A percentile compares a stretch with the other conserved stretches of the same genome.
Conservation (phyloP, 1,140 invertebrate species). For the Gonioctena quinquepunctata region DNA sequence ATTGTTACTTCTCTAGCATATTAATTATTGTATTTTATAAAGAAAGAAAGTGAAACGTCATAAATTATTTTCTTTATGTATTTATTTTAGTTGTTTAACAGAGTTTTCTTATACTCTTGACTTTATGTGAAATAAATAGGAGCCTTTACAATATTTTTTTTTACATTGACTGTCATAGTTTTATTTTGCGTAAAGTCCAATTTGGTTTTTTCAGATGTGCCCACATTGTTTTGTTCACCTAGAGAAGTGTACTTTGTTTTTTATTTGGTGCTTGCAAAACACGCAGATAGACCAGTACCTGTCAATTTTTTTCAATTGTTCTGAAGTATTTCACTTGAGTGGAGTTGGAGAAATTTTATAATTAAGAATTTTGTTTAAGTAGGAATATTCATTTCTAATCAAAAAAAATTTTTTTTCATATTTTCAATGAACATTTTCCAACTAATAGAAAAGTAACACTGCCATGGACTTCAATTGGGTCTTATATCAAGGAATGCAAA, state of each 20-base stretch:
- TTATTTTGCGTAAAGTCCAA: slow-evolving; percentile 14
- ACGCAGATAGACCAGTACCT: no score
- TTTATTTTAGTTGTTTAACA: slow-evolving; percentile 31
- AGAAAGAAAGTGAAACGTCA: slow-evolving; percentile 25
- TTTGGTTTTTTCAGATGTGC: not conserved
- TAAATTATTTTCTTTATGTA: slow-evolving; percentile 34
- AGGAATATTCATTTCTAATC: no score
- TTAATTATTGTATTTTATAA: slow-evolving; percentile 33
- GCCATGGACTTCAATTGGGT: no score
- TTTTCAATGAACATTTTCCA: no score
- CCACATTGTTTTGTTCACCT: not conserved
- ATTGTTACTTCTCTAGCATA: slow-evolving; percentile 12
- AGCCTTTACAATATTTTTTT: slow-evolving; percentile 29
- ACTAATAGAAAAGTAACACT: no score
- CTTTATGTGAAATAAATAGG: slow-evolving; percentile 32
- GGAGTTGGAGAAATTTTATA: no score
- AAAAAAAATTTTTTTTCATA: no score
- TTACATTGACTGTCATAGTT: slow-evolving; percentile 12
- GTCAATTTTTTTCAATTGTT: no score
- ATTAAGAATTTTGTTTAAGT: no score
- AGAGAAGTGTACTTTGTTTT: not conserved
- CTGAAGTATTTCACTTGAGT: no score
- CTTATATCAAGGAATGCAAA: no score
- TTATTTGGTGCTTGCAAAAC: not conserved
- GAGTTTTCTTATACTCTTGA: slow-evolving; percentile 24